Evolutionary conservation across 1,140 invertebrate genomes (phyloP), one percentile per base, ranked within the genome.

Genomic region (Teleogryllus occipitalis): DNA sequence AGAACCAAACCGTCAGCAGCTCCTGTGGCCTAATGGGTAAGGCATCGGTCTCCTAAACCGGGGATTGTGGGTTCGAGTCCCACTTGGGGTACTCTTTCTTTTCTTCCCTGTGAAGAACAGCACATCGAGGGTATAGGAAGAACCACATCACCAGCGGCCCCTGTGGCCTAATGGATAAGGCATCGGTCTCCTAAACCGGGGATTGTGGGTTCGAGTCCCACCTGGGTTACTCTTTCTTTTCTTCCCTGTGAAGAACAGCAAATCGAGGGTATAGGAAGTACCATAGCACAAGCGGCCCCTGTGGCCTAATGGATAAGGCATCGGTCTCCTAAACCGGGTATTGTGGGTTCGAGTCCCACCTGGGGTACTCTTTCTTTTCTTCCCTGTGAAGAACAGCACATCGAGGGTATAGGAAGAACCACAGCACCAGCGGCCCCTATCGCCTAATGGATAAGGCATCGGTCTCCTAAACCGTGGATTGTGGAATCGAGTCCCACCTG

Each of bases 231-330:
- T n/a, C n/a, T n/a, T n/a, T n/a, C n/a, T n/a, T n/a, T n/a, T n/a
- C n/a, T n/a, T n/a, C n/a, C n/a, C n/a, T n/a, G n/a, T n/a, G n/a
- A n/a, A n/a, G n/a, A n/a, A n/a, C n/a, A n/a, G n/a, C n/a, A n/a
- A n/a, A n/a, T n/a, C n/a, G n/a, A n/a, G n/a, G n/a, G n/a, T n/a
- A n/a, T n/a, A n/a, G n/a, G n/a, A n/a, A n/a, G n/a, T n/a, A n/a
- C n/a, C n/a, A n/a, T n/a, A n/a, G n/a, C n/a, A n/a, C n/a, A n/a
- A n/a, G n/a, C n/a, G n/a, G 89, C 89, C 89, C 89, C 88, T 90
- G 90, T 91, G 90, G 90, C 90, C 90, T 90, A 91, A 91, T 91
- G 90, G 90, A 91, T 91, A 91, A 91, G 90, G 90, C 90, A 91
- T 91, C 90, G 90, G 90, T 90, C 90, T 91, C 90, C 90, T 90